Conservation (phyloP, 2,113 vertebrate genomes). For the Hiodon tergisus region DNA sequence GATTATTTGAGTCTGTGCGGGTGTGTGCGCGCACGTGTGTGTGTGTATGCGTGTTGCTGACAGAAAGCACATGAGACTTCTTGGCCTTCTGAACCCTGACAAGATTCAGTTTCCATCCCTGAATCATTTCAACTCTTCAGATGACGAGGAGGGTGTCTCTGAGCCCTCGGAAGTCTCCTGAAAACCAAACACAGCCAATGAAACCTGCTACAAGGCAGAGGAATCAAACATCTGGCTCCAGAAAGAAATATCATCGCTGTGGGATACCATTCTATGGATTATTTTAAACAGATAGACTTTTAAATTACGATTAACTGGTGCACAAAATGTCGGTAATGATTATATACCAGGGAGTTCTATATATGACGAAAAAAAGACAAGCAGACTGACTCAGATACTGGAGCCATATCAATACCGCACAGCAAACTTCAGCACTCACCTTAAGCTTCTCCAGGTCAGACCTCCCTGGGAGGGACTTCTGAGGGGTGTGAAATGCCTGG, state of each 20-base stretch:
- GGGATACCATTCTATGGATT: not conserved
- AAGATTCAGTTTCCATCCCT: not conserved
- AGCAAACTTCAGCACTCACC: conserved; percentile 41
- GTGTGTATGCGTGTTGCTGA: not conserved
- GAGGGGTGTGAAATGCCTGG: conserved; percentile 69
- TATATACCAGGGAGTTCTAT: no score
- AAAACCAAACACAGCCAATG: conserved; percentile 28
- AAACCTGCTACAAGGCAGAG: not conserved
- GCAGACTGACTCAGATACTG: not conserved
- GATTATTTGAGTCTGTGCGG: not conserved
- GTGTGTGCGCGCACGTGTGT: not conserved
- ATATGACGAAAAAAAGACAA: not conserved
- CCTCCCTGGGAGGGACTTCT: conserved; percentile 72
- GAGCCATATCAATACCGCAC: not conserved
- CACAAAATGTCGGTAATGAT: no score
- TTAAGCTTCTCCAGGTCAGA: conserved; percentile 66
- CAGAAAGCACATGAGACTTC: not conserved
- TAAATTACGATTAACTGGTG: no score
- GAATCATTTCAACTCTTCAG: conserved; percentile 57
- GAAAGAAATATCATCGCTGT: not conserved
- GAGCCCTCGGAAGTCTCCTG: conserved; percentile 58
- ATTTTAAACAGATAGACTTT: no score
- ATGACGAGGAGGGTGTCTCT: conserved; percentile 50
- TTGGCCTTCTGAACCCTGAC: not conserved
- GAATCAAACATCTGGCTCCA: not conserved